These are phyloP conservation scores for Pachliopta kotzebuea DNA, from an alignment of 2,888 invertebrate species.

Conservation along the genomic window DNA sequence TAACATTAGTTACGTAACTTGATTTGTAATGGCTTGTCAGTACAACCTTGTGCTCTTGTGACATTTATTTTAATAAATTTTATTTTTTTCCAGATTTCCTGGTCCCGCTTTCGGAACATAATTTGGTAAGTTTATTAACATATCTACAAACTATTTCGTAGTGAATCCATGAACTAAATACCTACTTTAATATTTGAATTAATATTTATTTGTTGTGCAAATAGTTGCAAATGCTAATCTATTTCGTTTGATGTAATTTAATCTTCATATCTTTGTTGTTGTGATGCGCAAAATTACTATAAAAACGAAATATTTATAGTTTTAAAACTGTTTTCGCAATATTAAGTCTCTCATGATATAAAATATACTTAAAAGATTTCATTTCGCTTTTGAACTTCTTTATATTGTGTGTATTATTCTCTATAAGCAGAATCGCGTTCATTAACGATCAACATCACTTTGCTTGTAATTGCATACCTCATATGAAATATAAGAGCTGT, in stretches of 20 bases:
- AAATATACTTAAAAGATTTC: not conserved
- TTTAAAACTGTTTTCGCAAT: no score
- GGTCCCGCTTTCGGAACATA: slow-evolving; percentile 23
- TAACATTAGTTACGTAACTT: slow-evolving; percentile 4
- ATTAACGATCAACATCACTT: no score
- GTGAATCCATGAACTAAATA: slow-evolving; percentile 11
- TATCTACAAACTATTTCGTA: slow-evolving; percentile 4
- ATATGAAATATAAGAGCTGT: no score
- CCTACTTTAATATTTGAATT: slow-evolving; percentile 3
- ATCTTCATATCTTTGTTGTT: no score
- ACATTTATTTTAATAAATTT: slow-evolving; percentile 21
- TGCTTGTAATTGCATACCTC: no score
- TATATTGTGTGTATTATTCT: no score
- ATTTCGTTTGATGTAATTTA: not conserved
- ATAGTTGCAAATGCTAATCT: not conserved
- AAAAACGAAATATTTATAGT: no score
- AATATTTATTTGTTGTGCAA: slow-evolving; percentile 7
- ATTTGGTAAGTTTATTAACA: slow-evolving; percentile 26
- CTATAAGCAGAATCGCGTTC: no score
- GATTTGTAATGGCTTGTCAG: slow-evolving; percentile 13
- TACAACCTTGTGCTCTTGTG: slow-evolving; percentile 23
- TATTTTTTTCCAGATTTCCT: slow-evolving; percentile 29
- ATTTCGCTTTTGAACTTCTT: not conserved
- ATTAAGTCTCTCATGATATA: not conserved
- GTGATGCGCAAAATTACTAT: no score